Evolutionary conservation across 1,140 invertebrate species (phyloP).

Genomic region (Sipha flava): DNA sequence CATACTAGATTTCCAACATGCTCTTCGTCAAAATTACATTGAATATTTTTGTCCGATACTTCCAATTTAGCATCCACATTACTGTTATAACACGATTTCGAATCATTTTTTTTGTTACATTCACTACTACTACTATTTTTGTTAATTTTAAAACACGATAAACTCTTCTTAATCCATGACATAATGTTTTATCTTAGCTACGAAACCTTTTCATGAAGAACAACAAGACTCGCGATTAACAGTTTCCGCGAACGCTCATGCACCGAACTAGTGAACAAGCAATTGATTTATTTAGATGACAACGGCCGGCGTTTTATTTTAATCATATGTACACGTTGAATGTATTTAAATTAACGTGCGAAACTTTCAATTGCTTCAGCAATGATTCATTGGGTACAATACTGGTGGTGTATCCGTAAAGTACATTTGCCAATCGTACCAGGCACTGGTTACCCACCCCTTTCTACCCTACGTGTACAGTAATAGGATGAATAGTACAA

Average conservation of each 20-base stretch:
- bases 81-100: neutral
- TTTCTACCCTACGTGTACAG: neutral
- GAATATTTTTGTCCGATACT: neutral
- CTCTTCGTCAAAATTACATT: conserved; percentile 1
- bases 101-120: neutral
- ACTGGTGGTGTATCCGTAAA: neutral
- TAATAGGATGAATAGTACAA: neutral
- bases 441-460: neutral
- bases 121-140: neutral
- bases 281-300: neutral
- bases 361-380: neutral
- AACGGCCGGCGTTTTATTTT: neutral
- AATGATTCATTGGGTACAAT: neutral
- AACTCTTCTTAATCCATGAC: conserved; percentile 15
- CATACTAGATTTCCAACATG: neutral
- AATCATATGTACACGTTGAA: neutral
- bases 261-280: neutral
- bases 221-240: too few relatives aligned
- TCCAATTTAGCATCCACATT: neutral
- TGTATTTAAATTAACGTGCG: conserved; percentile 21
- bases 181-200: neutral
- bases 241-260: neutral
- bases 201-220: neutral
- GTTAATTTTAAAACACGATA: neutral
- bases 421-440: conserved; percentile 1